A percentile compares a stretch with the other conserved stretches of the same genome.
Evolutionary conservation across 2,888 invertebrate genomes (phyloP).

Genomic region (Athalia circularis): DNA sequence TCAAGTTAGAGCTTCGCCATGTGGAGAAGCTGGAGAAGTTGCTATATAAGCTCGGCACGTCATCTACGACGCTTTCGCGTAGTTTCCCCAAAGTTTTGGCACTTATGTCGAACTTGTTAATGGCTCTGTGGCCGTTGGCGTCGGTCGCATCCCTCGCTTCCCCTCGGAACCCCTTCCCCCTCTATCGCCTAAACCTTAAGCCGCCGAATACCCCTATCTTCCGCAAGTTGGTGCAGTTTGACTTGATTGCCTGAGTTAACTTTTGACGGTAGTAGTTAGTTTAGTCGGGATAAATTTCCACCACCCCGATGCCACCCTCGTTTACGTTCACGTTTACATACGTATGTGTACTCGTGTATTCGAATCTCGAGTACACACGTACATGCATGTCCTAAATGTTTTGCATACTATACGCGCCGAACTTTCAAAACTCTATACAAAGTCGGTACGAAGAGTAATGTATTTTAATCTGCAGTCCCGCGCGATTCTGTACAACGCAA

Average conservation of each 20-base stretch:
- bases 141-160: not conserved
- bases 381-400: not conserved
- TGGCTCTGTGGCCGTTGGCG: slow-evolving; percentile 58
- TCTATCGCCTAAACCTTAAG: not conserved
- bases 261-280: slow-evolving; percentile 59
- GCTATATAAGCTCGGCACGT: slow-evolving; percentile 7
- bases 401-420: no score
- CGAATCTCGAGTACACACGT: not conserved
- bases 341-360: not conserved
- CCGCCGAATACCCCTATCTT: slow-evolving; percentile 39
- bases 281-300: slow-evolving; percentile 31
- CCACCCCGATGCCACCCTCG: slow-evolving; percentile 27
- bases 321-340: not conserved
- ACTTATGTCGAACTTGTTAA: slow-evolving; percentile 67
- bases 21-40: not conserved
- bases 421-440: no score
- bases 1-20: no score
- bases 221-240: slow-evolving; percentile 57
- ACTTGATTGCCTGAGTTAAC: slow-evolving; percentile 62
- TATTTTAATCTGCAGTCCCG: no score
- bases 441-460: no score
- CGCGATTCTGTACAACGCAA: no score
- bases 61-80: slow-evolving; percentile 12
- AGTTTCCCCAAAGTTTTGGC: slow-evolving; percentile 53
- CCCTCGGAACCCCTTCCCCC: not conserved